Evolutionary conservation across 2,888 invertebrate genomes (phyloP).

Genomic region (Lithophane socia): DNA sequence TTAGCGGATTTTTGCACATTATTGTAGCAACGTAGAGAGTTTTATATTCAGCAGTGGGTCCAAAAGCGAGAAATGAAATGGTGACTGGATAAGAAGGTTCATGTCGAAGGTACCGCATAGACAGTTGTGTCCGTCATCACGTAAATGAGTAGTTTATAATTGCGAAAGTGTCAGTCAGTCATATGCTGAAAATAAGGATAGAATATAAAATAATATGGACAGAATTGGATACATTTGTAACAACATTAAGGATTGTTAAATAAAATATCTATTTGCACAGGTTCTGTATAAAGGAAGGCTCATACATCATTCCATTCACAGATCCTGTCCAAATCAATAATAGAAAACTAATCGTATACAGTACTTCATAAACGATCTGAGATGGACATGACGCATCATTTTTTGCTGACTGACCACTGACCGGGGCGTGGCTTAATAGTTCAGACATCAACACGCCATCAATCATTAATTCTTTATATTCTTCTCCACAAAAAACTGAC

Average conservation of each 20-base stretch:
- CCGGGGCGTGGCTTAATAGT: conserved; percentile 28
- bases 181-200: too few species aligned
- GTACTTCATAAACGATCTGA: conserved; percentile 14
- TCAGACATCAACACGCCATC: conserved; percentile 45
- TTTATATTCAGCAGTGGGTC: too few species aligned
- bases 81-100: too few species aligned
- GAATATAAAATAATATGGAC: too few species aligned
- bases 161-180: too few species aligned
- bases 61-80: too few species aligned
- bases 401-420: conserved; percentile 41
- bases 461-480: conserved; percentile 46
- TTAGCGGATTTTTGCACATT: too few species aligned
- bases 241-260: neutral
- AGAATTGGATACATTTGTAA: neutral
- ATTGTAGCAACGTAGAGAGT: too few species aligned
- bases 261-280: neutral
- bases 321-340: conserved; percentile 43
- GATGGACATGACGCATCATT: conserved; percentile 47
- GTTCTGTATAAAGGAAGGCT: neutral
- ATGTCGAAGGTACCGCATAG: too few species aligned
- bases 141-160: too few species aligned
- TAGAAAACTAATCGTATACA: conserved; percentile 26
- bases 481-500: conserved; percentile 31
- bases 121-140: too few species aligned
- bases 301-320: conserved; percentile 6